Base-by-base conservation (phyloP, 1,140 invertebrate genomes). In the Dendroctonus valens region DNA sequence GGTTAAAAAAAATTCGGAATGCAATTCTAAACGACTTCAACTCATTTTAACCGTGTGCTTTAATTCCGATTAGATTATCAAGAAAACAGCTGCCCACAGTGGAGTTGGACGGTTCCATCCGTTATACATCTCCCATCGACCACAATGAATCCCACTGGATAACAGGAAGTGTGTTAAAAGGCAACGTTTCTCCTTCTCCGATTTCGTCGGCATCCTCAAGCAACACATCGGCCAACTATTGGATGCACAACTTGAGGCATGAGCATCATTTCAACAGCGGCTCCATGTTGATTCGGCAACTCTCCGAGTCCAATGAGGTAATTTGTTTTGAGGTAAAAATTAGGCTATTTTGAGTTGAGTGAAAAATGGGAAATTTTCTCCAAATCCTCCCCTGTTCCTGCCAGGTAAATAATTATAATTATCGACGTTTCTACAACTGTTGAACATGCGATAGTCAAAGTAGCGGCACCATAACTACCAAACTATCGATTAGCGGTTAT, bases 71-170 rank as follows among this genome's bases (percentile, higher is more conserved):
- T 49, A 76, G 75, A 59, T 70, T 78, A 40, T 75, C 75, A 5
- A 65, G 77, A 65, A 73, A 73, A 69, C 77, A 78, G 66, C 65
- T 78, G 12, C 77, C 76, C 7, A 72, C 70, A 4, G 73, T 78
- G 1, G 69, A 77, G 63, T n/a, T 72, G 26, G 70, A 76, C 59
- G 77, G 77, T 7, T 70, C 63, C 49, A 70, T 78, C 11, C 63
- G 75, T 14, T 77, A 77, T 66, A 74, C 77, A 15, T 65, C 75
- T 26, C 76, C 75, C 7, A 54, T 51, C 51, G 75, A 76, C 8
- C 72, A 73, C 66, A 70, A 58, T 4, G 77, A 78, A 69, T 65
- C 74, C 1, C 73, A 74, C 41, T 78, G 75, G 75, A 58, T 76
- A 41, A 55, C 69, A 7, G 62, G 70, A 54, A 26, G 50, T 0